A percentile compares a stretch with the other conserved stretches of the same genome.
Evolutionary conservation across 2,113 vertebrate genomes (phyloP).

Genomic region (Nannospalax galili): DNA sequence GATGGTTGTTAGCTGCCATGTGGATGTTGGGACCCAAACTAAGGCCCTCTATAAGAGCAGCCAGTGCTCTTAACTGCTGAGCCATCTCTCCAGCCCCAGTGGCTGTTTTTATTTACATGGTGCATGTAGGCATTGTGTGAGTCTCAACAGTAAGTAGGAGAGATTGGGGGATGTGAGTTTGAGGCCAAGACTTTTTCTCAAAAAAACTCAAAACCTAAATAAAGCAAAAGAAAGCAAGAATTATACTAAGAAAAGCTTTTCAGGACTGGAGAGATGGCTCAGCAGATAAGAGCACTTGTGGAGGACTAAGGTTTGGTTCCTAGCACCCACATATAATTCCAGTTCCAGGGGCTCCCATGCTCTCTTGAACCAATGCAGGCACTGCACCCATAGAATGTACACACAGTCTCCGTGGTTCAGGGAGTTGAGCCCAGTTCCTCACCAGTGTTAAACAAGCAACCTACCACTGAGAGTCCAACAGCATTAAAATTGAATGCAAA

Average conservation of each 20-base stretch:
- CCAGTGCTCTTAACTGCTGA: background rate
- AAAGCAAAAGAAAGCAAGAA: background rate
- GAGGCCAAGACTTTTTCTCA: background rate
- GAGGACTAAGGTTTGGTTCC: too few species aligned
- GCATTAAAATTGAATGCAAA: conserved; percentile 20
- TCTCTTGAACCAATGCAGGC: too few species aligned
- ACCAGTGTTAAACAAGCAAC: background rate
- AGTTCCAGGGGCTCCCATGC: too few species aligned
- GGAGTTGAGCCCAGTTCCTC: background rate
- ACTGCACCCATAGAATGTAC: too few species aligned
- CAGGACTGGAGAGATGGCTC: too few species aligned
- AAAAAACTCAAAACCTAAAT: background rate
- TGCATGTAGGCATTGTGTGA: background rate
- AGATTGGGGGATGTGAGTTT: background rate
- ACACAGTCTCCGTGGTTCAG: background rate
- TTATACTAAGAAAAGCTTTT: too few species aligned
- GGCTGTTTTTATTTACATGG: background rate
- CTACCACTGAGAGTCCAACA: background rate
- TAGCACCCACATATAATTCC: too few species aligned
- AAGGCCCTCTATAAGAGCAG: too few species aligned
- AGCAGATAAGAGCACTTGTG: too few species aligned
- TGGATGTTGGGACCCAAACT: background rate
- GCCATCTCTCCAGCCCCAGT: background rate
- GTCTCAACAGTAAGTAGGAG: background rate
- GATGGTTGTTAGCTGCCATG: background rate